phyloP scores from a whole-genome alignment of 2,888 invertebrate species.

The Caenorhabditis doughertyi region DNA sequence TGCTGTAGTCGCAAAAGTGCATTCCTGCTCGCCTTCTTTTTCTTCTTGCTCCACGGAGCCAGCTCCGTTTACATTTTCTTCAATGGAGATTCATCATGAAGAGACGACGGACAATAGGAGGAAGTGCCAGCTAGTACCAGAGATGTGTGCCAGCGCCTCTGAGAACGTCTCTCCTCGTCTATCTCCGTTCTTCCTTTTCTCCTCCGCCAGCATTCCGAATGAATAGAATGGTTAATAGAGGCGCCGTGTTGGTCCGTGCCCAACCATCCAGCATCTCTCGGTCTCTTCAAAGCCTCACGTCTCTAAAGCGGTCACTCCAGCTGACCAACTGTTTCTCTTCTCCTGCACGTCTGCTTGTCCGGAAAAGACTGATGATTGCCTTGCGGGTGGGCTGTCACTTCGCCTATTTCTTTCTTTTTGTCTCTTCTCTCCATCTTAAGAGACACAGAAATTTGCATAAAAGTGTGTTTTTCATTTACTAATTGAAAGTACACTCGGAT shows the following conservation, averaged over 20 bases:
- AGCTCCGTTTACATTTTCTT: neutral
- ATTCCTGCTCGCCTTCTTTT: no score
- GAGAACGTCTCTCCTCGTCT: conserved; percentile 9
- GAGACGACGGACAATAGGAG: neutral
- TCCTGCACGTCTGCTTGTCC: neutral
- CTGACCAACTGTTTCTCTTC: conserved; percentile 28
- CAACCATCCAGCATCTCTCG: neutral
- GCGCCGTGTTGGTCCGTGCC: conserved; percentile 41
- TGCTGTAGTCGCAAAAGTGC: no score
- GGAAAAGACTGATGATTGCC: neutral
- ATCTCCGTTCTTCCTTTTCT: conserved; percentile 11
- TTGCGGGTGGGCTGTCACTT: no score
- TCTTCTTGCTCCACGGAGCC: no score
- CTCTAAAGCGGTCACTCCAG: conserved; percentile 28
- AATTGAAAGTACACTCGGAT: no score
- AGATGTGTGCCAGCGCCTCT: conserved; percentile 3
- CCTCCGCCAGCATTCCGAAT: neutral
- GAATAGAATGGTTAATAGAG: conserved; percentile 33
- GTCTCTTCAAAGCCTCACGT: neutral
- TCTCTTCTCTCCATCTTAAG: no score
- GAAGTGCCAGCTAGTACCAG: conserved; percentile 23
- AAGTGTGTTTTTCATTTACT: no score
- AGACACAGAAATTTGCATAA: no score
- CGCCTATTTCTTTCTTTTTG: no score
- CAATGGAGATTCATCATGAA: neutral